Base-by-base conservation (phyloP, 2,797 vertebrate genomes). In the Alexandromys oeconomus region DNA sequence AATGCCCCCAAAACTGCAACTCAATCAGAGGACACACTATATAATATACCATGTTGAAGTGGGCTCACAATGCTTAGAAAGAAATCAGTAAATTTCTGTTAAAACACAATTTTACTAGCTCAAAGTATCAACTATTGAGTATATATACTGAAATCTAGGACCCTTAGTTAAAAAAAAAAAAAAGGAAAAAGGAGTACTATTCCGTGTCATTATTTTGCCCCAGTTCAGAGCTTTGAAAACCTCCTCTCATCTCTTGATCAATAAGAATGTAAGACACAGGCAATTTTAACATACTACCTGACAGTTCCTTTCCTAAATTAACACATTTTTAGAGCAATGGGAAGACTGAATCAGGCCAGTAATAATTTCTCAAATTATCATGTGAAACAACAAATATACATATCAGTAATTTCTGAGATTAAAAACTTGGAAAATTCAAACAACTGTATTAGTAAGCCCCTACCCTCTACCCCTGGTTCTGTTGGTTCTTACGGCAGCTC, bases 111-210 rank as follows among this genome's bases (percentile, higher is more conserved):
- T 84, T 43, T 14, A 65, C 67, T 79, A 71, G 59, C 2, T 71
- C 46, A 92, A 92, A 95, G 77, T 82, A 87, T 93, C 54, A 91
- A 40, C 65, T 51, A 67, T 29, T 67, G 40, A 88, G 73, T 48
- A 54, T 69, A 63, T 65, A 69, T 94, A 97, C 78, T n/a, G 63
- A 94, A 93, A 51, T 81, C 54, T 63, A 29, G 17, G 25, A 63
- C 13, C 65, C 59, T 87, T 29, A 69, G 46, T 14, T 14, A n/a
- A 63, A 93, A 67, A 90, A n/a, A 48, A 10, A 13, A 51, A 13
- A 51, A 82, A 61, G 21, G 71, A n/a, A 63, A 82, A 74, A 77
- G 37, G 6, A 51, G 37, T 34, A n/a, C 8, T 46, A 10, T 46
- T 65, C 6, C 67, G 40, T n/a, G 85, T 69, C 13, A 34, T 21